A percentile compares a stretch with the other conserved stretches of the same genome.
phyloP scores from a whole-genome alignment of 1,140 invertebrate genomes.

The Polypedilum pembai region DNA sequence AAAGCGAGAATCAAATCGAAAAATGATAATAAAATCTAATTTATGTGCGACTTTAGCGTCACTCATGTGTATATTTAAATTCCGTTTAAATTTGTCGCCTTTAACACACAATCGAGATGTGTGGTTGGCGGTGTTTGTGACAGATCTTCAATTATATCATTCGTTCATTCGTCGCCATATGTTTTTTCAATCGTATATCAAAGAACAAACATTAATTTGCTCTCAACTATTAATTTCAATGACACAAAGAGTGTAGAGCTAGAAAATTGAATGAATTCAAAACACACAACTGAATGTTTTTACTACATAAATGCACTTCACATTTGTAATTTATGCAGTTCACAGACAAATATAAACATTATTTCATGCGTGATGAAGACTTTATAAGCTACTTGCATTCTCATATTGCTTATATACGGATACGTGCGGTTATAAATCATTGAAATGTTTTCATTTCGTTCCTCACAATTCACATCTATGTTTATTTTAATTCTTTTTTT shows the following conservation, averaged over 20 bases:
- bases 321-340: background rate
- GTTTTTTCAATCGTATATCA: background rate
- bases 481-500: conserved; percentile 1
- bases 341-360: conserved; percentile 8
- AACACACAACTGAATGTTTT: background rate
- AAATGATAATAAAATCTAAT: conserved; percentile 20
- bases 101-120: background rate
- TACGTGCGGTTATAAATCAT: background rate
- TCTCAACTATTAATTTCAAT: conserved; percentile 6
- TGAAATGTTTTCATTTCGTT: background rate
- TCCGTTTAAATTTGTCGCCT: conserved; percentile 17
- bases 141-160: background rate
- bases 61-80: conserved; percentile 1
- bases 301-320: background rate
- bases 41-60: conserved; percentile 16
- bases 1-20: background rate
- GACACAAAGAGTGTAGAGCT: background rate
- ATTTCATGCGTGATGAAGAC: conserved; percentile 16
- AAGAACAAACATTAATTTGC: background rate
- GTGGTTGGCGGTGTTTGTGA: background rate
- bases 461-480: background rate
- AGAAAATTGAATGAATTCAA: background rate
- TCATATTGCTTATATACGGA: too few species aligned
- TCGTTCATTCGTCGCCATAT: background rate
- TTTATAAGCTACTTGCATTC: background rate